Base-by-base conservation (phyloP, 2,797 vertebrate species). In the Leptodactylus fallax region DNA sequence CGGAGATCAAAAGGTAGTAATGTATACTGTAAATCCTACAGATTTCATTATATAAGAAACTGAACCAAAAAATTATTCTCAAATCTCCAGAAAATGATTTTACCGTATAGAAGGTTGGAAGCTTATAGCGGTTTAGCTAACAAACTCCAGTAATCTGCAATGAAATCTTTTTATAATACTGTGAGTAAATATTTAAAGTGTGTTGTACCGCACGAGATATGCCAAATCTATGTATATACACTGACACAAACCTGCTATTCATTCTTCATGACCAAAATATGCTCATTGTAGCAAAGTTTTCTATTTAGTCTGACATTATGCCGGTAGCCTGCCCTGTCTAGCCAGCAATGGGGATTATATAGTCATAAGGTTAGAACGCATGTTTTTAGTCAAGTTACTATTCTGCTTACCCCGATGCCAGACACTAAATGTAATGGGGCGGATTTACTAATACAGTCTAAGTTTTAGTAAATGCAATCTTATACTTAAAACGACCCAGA, bases 241-340 rank as follows among this genome's bases (percentile, higher is more conserved):
- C 51, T 17, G 14, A 78, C 67, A 87, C 71, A 87, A 83, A 17
- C 23, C 69, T 77, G 67, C 27, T 77, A 87, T 87, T 87, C 86
- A 87, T 81, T 81, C 65, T 56, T 8, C 80, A 56, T 55, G 45
- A 83, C 86, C 71, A 87, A 78, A 87, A 78, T 82, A 87, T 55
- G 47, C 80, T 87, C 25, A 51, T 45, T 80, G 14, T 72, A 47
- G 69, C 53, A 71, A 61, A 12, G n/a, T 55, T 85, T 84, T 77
- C 23, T 85, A 85, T 80, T 88, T 80, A 88, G 82, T 85, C 82
- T 85, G 25, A 87, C 47, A 36, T 47, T 81, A 49, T 60, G 74
- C 63, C 74, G 55, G 69, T 72, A 79, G 53, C 16, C 36, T 56
- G 14, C 74, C 49, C 17, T 84, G 87, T 83, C 81, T 88, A 58